Evolutionary conservation across 2,888 invertebrate genomes (phyloP).

Genomic region (Tetranychus piercei): DNA sequence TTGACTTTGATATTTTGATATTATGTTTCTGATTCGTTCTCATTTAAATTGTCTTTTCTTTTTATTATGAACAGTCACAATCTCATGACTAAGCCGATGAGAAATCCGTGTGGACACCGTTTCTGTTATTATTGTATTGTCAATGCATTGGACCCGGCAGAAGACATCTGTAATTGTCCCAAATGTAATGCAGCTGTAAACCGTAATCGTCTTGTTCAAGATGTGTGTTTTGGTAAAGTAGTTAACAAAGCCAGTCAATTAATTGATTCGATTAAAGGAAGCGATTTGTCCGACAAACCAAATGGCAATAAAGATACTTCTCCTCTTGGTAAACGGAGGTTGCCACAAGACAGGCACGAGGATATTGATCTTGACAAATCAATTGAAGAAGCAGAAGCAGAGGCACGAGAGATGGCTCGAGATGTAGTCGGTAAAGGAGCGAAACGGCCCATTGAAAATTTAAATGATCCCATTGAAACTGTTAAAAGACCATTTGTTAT

Average conservation of each 20-base stretch:
- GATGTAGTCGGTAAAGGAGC: not conserved
- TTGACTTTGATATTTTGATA: not conserved
- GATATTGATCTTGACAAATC: slow-evolving; percentile 4
- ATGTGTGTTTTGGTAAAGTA: not conserved
- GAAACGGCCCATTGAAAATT: not conserved
- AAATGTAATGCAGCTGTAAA: slow-evolving; percentile 1
- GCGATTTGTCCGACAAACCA: not conserved
- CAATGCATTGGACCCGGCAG: not conserved
- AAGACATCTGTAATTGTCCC: not conserved
- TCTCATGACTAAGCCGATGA: not conserved
- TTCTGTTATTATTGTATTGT: slow-evolving; percentile 4
- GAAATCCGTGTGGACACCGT: slow-evolving; percentile 4
- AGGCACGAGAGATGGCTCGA: not conserved
- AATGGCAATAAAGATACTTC: not conserved
- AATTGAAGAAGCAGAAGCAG: not conserved
- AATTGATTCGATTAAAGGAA: not conserved
- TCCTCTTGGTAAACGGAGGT: not conserved
- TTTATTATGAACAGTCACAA: not conserved
- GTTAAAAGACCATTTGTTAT: not conserved
- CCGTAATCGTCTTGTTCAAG: not conserved
- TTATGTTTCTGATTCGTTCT: not conserved
- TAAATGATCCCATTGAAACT: not conserved
- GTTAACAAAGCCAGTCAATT: not conserved
- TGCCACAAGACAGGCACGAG: not conserved
- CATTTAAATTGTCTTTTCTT: not conserved